Base-by-base conservation (phyloP, 2,113 vertebrate genomes). In the Syngnathoides biaculeatus region DNA sequence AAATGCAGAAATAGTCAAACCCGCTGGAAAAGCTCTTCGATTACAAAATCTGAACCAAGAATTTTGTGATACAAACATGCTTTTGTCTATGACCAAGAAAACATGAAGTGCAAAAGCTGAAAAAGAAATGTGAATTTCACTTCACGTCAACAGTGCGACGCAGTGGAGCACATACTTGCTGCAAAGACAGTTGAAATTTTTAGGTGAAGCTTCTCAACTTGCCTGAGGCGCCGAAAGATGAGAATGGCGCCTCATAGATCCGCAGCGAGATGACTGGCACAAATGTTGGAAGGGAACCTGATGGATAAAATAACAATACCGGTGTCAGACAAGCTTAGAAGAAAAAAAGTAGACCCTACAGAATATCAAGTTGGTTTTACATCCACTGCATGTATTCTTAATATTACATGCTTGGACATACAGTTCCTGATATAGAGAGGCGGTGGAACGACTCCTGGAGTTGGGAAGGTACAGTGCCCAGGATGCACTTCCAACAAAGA, bases 381-480 rank as follows among this genome's bases (percentile, higher is more conserved):
- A 35, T 30, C 7, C 15, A 57, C 19, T 5, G 27, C 6, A 9
- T 6, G 15, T 14, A 14, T 27, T 24, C 26, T 27, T 56, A 53
- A 24, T 11, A 53, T 53, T 10, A 2, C 1, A 5, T 55, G 52
- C 52, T 4, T 55, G 26, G 4, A 55, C 24, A 55, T 24, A 4
- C 9, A 14, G 47, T 48, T 48, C 15, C 14, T 50, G 48, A 50
- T 50, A 20, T 50, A 8, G 14, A 19, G 47, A 48, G 17, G 20
- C 20, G 65, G 75, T 62, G 61, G 65, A 80, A 74, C 30, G 6
- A 35, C 30, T 35, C 6, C 4, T 35, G 30, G 30, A 35, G 6
- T 35, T 35, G 30, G 30, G 6, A 6, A 35, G 30, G 30, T 6
- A 35, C 30, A 35, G 30, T 35, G 30, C 30, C 6, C 30, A 35